These are phyloP conservation scores for Nerophis lumbriciformis DNA, from an alignment of 2,113 vertebrate genomes.

Conservation along the genomic window DNA sequence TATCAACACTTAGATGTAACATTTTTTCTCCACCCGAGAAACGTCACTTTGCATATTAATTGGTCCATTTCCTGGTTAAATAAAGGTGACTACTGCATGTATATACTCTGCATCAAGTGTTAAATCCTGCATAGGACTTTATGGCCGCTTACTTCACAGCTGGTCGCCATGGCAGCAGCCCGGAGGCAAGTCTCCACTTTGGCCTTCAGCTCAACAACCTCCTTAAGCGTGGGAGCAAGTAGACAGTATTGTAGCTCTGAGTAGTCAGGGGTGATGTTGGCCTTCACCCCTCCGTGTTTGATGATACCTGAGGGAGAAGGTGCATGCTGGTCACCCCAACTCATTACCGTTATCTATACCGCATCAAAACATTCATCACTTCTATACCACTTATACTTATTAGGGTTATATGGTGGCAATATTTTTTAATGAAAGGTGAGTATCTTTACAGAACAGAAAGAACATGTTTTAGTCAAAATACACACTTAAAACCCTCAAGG, in stretches of 20 bases:
- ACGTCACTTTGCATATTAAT: neutral
- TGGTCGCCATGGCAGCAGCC: conserved; percentile 81
- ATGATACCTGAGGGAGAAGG: conserved; percentile 76
- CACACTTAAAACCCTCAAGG: no score
- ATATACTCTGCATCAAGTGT: no score
- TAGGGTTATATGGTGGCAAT: no score
- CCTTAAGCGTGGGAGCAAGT: conserved; percentile 75
- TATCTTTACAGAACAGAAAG: no score
- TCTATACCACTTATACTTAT: no score
- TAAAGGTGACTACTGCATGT: no score
- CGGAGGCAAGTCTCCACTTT: conserved; percentile 83
- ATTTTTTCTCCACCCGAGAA: neutral
- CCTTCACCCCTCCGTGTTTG: conserved; percentile 83
- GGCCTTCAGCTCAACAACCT: conserved; percentile 74
- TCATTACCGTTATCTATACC: neutral
- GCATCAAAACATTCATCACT: neutral
- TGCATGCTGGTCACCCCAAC: no score
- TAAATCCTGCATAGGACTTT: neutral
- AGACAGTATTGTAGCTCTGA: conserved; percentile 81
- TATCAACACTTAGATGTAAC: no score
- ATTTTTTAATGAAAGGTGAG: no score
- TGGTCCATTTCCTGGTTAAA: no score
- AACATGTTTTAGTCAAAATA: no score
- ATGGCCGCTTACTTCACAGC: conserved; percentile 74
- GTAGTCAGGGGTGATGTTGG: conserved; percentile 86